Percentiles rank a stretch among this genome's conserved stretches.
These are phyloP conservation scores for Mellilla xanthometata DNA, from an alignment of 2,888 invertebrate species.

Conservation along the genomic window DNA sequence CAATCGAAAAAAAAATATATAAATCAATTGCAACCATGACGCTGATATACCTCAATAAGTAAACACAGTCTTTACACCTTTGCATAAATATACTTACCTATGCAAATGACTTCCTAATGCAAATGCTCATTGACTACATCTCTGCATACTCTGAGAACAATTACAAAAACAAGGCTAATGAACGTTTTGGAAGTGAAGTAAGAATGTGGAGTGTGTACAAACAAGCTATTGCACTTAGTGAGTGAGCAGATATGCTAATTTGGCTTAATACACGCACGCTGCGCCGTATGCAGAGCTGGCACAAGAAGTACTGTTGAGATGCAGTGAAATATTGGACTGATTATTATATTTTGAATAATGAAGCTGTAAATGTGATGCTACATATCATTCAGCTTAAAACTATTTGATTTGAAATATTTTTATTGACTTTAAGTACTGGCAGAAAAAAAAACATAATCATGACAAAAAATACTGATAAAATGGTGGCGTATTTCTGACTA, in stretches of 20 bases:
- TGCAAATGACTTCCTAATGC: conserved; percentile 14
- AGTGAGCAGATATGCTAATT: conserved; percentile 77
- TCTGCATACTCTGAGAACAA: conserved; percentile 22
- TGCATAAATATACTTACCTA: neutral
- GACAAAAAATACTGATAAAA: too few species aligned
- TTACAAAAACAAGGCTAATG: conserved; percentile 29
- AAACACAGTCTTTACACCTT: too few species aligned
- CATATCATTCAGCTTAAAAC: too few species aligned
- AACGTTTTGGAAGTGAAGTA: conserved; percentile 41
- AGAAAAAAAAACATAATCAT: too few species aligned
- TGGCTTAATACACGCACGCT: conserved; percentile 65
- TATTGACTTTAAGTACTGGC: too few species aligned
- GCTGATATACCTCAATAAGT: too few species aligned
- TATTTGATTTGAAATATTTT: too few species aligned
- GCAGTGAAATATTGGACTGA: neutral
- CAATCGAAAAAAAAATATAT: too few species aligned
- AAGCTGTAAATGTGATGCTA: too few species aligned
- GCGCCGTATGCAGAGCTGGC: conserved; percentile 57
- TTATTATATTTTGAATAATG: too few species aligned
- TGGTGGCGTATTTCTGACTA: too few species aligned
- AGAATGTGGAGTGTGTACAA: conserved; percentile 71
- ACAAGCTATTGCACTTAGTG: conserved; percentile 81
- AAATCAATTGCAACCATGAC: too few species aligned
- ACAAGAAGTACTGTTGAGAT: conserved; percentile 39
- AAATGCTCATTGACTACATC: conserved; percentile 18